Base-by-base conservation (phyloP, 2,888 invertebrate genomes). In the Acleris emargana region DNA sequence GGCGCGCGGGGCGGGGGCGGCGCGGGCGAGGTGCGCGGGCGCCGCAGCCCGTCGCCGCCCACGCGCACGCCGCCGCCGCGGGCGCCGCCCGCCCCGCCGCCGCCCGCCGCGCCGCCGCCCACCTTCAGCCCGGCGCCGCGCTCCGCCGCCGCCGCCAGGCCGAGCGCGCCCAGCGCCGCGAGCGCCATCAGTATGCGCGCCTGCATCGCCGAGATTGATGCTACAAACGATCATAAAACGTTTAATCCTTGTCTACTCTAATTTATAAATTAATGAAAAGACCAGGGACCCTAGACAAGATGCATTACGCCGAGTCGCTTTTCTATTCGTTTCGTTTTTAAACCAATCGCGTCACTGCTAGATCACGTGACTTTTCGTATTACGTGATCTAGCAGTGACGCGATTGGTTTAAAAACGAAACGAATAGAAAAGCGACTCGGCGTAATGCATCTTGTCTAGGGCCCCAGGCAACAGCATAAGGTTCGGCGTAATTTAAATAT, bases 171-270 rank as follows among this genome's bases (percentile, higher is more conserved):
- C 75, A 90, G 81, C 81, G 87, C 89, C 75, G 84, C 86, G 76
- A 90, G 83, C 83, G 87, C 86, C 82, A 86, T 82, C 76, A 86
- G 83, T 75, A 82, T 79, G 75, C 80, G 89, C 86, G 87, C 88
- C 86, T 89, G 91, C 91, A 91, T 91, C 88, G 84, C 85, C 79
- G 78, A 81, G 80, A 68, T 80, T 80, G 89, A 89, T 90, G 91
- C 91, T 91, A 72, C 5, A 17, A 58, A 18, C 5, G 25, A 57
- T 50, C 11, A 51, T 6, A 16, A 32, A 7, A 3, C 4, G 7
- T 13, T 28, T 47, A 5, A 17, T 25, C 25, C 5, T 25, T 25
- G 25, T 5, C 25, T 25, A 5, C 25, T 25, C 25, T 25, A 22
- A 25, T 25, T 25, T 25, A 5, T 5, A 25, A 25, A 25, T 5